Evolutionary conservation across 2,113 vertebrate species (phyloP).

Genomic region (Clinocottus analis): DNA sequence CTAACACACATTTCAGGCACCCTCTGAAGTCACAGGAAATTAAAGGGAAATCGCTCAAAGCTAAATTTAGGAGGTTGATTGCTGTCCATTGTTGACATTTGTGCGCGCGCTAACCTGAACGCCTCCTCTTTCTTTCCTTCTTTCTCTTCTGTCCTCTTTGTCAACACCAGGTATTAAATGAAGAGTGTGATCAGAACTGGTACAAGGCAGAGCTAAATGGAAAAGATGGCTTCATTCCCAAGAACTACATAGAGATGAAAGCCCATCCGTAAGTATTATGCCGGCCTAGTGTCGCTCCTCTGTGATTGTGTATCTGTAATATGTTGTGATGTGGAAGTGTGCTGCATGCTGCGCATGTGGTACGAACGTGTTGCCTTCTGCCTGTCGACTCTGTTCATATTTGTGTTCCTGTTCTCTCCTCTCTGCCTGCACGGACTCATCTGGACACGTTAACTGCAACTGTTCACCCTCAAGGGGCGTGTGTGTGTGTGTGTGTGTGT

Average conservation of each 20-base stretch:
- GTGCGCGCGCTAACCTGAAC: constrained; percentile 4
- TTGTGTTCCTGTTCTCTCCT: background rate
- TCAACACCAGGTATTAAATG: constrained; percentile 93
- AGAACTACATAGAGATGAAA: constrained; percentile 99
- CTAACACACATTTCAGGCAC: background rate
- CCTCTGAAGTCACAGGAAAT: constrained; percentile 42
- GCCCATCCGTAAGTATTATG: constrained; percentile 93
- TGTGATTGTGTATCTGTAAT: background rate
- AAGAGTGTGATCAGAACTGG: constrained; percentile 88
- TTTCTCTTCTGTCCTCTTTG: background rate
- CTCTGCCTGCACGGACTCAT: background rate
- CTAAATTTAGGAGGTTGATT: constrained; percentile 7
- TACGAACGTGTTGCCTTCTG: background rate
- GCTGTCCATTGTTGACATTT: constrained; percentile 30
- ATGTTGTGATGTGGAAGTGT: background rate
- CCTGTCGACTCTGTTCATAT: no score
- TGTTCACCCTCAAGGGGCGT: background rate
- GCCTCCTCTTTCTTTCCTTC: background rate
- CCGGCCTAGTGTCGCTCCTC: background rate
- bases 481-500: background rate
- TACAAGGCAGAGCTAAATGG: constrained; percentile 98
- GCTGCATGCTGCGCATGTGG: background rate
- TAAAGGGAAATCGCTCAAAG: constrained; percentile 15
- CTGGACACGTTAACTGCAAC: background rate
- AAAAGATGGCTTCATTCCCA: constrained; percentile 98